Conservation (phyloP, 2,113 vertebrate genomes). For the Pithys albifrons region DNA sequence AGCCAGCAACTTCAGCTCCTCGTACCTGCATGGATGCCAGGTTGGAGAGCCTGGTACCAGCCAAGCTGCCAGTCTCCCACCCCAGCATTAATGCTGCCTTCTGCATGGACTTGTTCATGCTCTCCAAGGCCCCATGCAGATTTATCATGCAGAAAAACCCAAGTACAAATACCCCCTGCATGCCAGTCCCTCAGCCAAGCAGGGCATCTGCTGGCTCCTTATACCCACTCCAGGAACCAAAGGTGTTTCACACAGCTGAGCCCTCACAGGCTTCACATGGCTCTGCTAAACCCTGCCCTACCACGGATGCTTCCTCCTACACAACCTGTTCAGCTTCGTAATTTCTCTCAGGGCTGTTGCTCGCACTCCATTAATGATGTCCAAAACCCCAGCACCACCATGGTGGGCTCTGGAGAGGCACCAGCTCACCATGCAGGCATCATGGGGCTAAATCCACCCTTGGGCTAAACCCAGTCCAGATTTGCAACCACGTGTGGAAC, state of each 20-base stretch:
- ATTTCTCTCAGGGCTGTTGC: not conserved
- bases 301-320: not conserved
- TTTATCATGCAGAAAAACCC: not conserved
- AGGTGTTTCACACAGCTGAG: not conserved
- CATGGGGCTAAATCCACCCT: not conserved
- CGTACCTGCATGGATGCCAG: slow-evolving; percentile 19
- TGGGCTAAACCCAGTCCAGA: not conserved
- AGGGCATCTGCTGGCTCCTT: not conserved
- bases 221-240: not conserved
- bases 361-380: not conserved
- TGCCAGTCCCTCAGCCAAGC: not conserved
- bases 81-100: not conserved
- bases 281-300: not conserved
- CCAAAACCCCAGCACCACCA: rapidly evolving
- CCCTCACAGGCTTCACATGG: not conserved
- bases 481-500: not conserved
- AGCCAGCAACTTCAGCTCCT: slow-evolving; percentile 54
- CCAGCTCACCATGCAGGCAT: not conserved
- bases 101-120: rapidly evolving
- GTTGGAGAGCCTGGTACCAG: not conserved
- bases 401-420: not conserved
- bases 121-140: not conserved
- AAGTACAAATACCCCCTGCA: not conserved
- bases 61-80: not conserved
- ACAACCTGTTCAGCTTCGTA: not conserved